Evolutionary conservation across 1,140 invertebrate genomes (phyloP), one percentile per base, ranked within the genome.

Genomic region (Plodia interpunctella): DNA sequence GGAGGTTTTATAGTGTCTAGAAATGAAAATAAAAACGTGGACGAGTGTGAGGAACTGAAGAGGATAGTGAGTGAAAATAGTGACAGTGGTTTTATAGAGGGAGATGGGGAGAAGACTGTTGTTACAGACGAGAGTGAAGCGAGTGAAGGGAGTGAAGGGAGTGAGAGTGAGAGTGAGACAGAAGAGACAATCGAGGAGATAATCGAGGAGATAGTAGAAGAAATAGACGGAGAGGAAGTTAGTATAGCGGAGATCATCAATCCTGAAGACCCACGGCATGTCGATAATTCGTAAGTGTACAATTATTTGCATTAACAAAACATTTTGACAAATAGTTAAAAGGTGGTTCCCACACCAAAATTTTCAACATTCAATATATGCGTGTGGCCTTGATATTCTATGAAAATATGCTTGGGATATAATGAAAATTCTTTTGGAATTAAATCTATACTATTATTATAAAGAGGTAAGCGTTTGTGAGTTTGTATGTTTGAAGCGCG

Each of bases 11-110:
- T 79, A 13, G 78, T 80, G n/a, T 63, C 70, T 0, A 70, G 75
- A 55, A 70, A 76, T 59, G 71, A 72, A 17, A 72, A 86, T 11
- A 84, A 85, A 56, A 80, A 79, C 63, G 71, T 86, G 15, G 68
- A 68, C 21, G 71, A 74, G 13, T 78, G 66, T 38, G 66, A 66
- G 5, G 64, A 63, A 49, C 60, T 84, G 9, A 78, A 76, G 62
- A 70, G 78, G 54, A 83, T 87, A 44, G 80, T 76, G 0, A 80
- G 80, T 83, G 84, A 89, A 56, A 89, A 87, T 35, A 89, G 87
- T 87, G 87, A 89, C 49, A 89, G 87, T 85, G 87, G 87, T 10
- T 88, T 88, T 60, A 62, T 88, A 63, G 86, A 88, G 55, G 66
- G 78, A 71, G 83, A 85, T 58, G 82, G 66, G 76, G 72, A 72